Evolutionary conservation across 2,797 vertebrate genomes (phyloP).

Genomic region (Phylloscopus collybita): DNA sequence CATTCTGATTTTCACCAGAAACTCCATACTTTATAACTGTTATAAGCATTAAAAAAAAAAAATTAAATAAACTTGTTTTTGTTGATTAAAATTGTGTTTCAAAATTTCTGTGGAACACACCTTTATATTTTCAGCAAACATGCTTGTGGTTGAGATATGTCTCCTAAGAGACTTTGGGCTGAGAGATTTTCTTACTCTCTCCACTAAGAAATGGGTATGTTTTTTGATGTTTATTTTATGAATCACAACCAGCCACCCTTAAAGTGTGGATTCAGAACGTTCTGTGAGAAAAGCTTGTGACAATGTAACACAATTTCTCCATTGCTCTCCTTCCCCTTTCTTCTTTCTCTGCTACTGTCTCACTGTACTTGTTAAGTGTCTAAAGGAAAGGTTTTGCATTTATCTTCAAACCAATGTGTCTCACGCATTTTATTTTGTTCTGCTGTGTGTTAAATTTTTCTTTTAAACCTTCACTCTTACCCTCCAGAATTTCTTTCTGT

Average conservation of each 20-base stretch:
- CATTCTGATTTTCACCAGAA: not conserved
- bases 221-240: slow-evolving; percentile 42
- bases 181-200: slow-evolving; percentile 8
- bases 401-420: not conserved
- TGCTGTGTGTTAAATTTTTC: slow-evolving; percentile 4
- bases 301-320: not conserved
- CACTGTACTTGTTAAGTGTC: not conserved
- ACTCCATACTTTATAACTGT: not conserved
- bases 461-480: slow-evolving; percentile 42
- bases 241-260: not conserved
- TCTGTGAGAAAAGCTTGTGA: not conserved
- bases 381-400: slow-evolving; percentile 16
- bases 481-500: not conserved
- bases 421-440: slow-evolving; percentile 25
- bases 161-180: not conserved
- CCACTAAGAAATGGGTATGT: not conserved
- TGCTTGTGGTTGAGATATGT: not conserved
- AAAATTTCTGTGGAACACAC: not conserved
- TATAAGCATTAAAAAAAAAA: not conserved
- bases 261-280: not conserved
- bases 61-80: not conserved
- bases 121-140: slow-evolving; percentile 1
- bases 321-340: not conserved
- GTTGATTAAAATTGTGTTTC: not conserved
- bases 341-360: slow-evolving; percentile 1